Conservation (phyloP, 2,113 vertebrate genomes). For the Phalacrocorax brasilianus region DNA sequence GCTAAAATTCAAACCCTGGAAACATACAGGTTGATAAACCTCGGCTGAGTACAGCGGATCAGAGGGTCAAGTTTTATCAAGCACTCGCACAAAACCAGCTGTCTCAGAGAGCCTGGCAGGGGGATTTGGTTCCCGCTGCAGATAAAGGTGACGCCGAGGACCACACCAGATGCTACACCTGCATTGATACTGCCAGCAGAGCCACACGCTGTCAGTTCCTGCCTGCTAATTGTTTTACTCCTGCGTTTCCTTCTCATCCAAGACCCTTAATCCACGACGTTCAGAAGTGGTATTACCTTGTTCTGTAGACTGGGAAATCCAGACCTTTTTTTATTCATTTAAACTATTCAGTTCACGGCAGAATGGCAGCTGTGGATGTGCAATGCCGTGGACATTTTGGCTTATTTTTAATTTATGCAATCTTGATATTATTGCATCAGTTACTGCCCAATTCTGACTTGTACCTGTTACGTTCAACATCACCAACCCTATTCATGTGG, state of each 20-base stretch:
- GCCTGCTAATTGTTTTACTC: not conserved
- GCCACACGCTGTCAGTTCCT: not conserved
- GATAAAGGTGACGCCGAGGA: slow-evolving; percentile 24
- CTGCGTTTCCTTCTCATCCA: not conserved
- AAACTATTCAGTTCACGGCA: not conserved
- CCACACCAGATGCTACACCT: slow-evolving; percentile 12
- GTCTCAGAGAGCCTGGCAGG: not conserved
- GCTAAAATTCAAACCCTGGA: not conserved
- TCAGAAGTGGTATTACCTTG: not conserved
- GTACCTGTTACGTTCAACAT: not conserved
- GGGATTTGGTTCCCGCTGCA: not conserved
- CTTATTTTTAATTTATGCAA: not conserved
- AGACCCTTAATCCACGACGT: not conserved
- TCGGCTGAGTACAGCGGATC: not conserved
- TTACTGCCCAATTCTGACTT: not conserved
- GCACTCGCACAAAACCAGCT: not conserved
- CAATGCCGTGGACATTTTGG: not conserved
- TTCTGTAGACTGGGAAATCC: not conserved
- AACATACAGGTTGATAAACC: slow-evolving; percentile 3
- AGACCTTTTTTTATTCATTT: not conserved
- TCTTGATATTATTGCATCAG: not conserved
- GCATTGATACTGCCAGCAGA: not conserved
- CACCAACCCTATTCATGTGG: not conserved
- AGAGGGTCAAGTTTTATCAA: slow-evolving; percentile 54
- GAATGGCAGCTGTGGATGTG: not conserved